Percentiles rank a stretch among this genome's conserved stretches.
Conservation (phyloP, 1,140 invertebrate genomes). For the Parapsyche elsis region DNA sequence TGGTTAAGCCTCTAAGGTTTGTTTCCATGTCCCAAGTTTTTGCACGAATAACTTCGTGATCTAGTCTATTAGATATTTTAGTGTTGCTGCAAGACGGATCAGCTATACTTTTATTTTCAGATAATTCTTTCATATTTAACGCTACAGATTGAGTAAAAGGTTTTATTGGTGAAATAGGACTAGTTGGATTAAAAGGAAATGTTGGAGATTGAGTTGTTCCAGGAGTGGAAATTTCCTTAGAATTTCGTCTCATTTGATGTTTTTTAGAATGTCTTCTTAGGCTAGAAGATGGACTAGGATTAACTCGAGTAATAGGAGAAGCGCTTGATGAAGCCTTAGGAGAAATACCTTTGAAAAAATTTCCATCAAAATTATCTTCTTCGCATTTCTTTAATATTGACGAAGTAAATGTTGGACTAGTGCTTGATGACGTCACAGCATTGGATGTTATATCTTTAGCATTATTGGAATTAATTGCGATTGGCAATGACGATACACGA, state of each 20-base stretch:
- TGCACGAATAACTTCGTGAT: background rate
- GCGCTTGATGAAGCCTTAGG: conserved; percentile 59
- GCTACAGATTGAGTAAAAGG: conserved; percentile 57
- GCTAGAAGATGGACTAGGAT: conserved; percentile 60
- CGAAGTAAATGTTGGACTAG: conserved; percentile 45
- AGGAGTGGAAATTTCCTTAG: conserved; percentile 63
- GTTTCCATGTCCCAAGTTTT: conserved; percentile 47
- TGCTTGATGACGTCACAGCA: conserved; percentile 35
- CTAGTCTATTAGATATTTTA: conserved; percentile 5
- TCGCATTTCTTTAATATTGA: conserved; percentile 30
- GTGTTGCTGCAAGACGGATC: background rate
- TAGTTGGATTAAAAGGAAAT: conserved; percentile 72
- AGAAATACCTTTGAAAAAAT: conserved; percentile 57
- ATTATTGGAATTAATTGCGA: conserved; percentile 63
- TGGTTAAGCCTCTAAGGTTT: conserved; percentile 44
- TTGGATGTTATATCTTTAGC: conserved; percentile 40
- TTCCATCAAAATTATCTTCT: conserved; percentile 30
- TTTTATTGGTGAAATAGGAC: conserved; percentile 69
- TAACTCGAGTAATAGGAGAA: conserved; percentile 57
- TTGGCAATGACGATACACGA: conserved; percentile 68
- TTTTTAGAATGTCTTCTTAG: conserved; percentile 59
- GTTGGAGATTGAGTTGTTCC: conserved; percentile 69
- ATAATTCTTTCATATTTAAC: background rate
- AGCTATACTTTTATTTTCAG: background rate
- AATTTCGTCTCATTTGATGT: conserved; percentile 58